phyloP scores from a whole-genome alignment of 2,888 invertebrate species.

The Tetranychus piercei region DNA sequence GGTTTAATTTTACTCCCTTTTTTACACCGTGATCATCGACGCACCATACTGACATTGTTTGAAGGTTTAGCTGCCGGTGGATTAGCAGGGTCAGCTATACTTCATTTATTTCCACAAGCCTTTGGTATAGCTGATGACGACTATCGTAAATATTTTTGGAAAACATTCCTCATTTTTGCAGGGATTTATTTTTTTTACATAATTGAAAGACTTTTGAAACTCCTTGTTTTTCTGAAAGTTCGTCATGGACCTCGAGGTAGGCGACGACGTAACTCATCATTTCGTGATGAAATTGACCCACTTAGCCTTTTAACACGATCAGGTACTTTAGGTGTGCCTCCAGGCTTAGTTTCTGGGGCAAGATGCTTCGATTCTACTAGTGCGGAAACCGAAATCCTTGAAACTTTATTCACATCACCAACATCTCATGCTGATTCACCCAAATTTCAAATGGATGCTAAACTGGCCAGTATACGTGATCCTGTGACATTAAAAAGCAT shows the following conservation, averaged over 20 bases:
- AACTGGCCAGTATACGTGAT: not conserved
- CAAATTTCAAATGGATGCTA: not conserved
- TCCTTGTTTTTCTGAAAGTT: constrained; percentile 13
- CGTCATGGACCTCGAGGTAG: not conserved
- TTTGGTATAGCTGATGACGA: constrained; percentile 22
- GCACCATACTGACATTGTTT: constrained; percentile 22
- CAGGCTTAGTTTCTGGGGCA: not conserved
- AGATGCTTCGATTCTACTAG: not conserved
- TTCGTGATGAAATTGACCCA: constrained; percentile 11
- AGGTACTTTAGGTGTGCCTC: not conserved
- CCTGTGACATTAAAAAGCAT: not conserved
- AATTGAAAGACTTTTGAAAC: constrained; percentile 20
- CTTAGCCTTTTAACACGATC: not conserved
- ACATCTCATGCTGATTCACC: not conserved
- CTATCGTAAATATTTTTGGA: constrained; percentile 22
- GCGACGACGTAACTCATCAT: constrained; percentile 12
- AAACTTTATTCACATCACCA: not conserved
- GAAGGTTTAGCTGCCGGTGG: constrained; percentile 24
- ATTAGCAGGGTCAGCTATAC: constrained; percentile 20
- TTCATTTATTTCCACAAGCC: constrained; percentile 23
- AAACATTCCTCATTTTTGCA: constrained; percentile 21
- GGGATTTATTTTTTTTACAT: constrained; percentile 22
- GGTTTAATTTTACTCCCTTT: constrained; percentile 23
- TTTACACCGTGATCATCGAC: constrained; percentile 16
- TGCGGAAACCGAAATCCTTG: not conserved